Base-by-base conservation (phyloP, 2,888 invertebrate genomes). In the Bhutanitis thaidina region DNA sequence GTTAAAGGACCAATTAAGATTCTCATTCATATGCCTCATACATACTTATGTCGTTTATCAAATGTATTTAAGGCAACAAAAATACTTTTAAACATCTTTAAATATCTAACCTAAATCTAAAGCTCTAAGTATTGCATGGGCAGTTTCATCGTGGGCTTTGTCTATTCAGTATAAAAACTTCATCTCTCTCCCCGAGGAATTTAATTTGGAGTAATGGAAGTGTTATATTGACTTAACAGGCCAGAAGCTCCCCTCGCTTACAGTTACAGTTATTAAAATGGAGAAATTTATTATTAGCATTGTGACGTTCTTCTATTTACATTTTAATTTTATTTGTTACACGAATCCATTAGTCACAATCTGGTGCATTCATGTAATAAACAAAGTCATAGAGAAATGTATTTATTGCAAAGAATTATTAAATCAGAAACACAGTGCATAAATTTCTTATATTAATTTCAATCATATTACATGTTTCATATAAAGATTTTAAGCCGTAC, bases 181-280 rank as follows among this genome's bases (percentile, higher is more conserved):
- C 82, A 86, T 88, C 78, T 80, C 83, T 66, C 83, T 86, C 88
- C 87, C 89, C 77, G 67, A 83, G 87, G 89, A 89, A 89, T 89
- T 89, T 89, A 88, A 89, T 89, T 88, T 88, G 80, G 77, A 86
- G 85, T 89, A 88, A 88, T 89, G 89, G 89, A 88, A 88, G 88
- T 89, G 89, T 89, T 89, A 88, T 88, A 89, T 88, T 89, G 89
- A 88, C 89, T 89, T 87, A 89, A 86, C 87, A 89, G 87, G 83
- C 86, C 86, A 86, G 83, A 82, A 77, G 77, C 75, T 80, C 87
- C 89, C 88, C 89, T 83, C 68, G 72, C 71, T 66, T 65, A 68
- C 77, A 73, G 87, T 81, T 81, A 87, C 87, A 85, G 88, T 89
- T 89, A 89, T 89, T 89, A 89, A 89, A 89, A 89, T 88, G 89